Conservation (phyloP, 2,888 invertebrate species). For the Syrphus vitripennis region DNA sequence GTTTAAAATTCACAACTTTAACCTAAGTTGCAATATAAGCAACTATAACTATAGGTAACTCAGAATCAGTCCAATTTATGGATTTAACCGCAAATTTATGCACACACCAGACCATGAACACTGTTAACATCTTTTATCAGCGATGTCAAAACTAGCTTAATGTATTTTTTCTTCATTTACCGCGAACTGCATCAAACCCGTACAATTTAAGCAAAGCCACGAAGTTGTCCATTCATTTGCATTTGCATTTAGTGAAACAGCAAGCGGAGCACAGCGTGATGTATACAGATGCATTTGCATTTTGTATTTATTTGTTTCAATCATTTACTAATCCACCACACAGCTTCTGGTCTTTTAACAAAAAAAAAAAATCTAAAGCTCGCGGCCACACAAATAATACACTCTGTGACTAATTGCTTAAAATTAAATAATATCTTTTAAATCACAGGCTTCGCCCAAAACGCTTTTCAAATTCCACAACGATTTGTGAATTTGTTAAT, state of each 20-base stretch:
- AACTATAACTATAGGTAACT: too few species aligned
- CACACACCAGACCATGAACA: background rate
- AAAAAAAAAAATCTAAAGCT: too few species aligned
- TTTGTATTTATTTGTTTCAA: slow-evolving; percentile 29
- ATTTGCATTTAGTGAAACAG: slow-evolving; percentile 30
- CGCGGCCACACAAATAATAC: slow-evolving; percentile 42
- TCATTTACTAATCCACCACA: background rate
- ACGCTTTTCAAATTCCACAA: slow-evolving; percentile 17
- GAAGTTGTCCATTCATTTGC: slow-evolving; percentile 31
- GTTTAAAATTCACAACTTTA: too few species aligned
- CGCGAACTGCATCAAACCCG: background rate
- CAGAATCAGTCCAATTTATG: background rate
- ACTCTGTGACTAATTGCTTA: slow-evolving; percentile 64
- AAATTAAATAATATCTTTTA: slow-evolving; percentile 56
- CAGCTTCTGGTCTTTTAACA: slow-evolving; percentile 23
- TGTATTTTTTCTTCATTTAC: background rate
- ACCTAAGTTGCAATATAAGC: too few species aligned
- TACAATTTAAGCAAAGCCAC: slow-evolving; percentile 1
- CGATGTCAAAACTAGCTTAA: background rate
- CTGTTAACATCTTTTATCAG: slow-evolving; percentile 5
- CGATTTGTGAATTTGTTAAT: slow-evolving; percentile 35
- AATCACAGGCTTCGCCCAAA: slow-evolving; percentile 13
- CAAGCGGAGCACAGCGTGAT: background rate
- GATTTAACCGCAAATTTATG: background rate
- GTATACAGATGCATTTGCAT: slow-evolving; percentile 5